phyloP scores from a whole-genome alignment of 53 echinoderm and acorn worm genomes.

The Holothuria leucospilota region DNA sequence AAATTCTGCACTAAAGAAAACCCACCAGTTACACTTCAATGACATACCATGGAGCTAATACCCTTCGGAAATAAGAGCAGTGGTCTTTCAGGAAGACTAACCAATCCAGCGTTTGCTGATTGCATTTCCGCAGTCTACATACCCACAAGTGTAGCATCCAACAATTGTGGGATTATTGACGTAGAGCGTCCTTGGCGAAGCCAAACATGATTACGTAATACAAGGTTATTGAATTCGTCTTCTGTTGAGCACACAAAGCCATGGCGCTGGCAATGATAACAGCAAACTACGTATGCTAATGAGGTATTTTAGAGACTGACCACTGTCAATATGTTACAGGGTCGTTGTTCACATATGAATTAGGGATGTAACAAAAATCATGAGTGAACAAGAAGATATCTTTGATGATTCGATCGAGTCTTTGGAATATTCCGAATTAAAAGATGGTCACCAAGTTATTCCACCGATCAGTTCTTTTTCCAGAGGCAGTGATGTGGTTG shows the following conservation, averaged over 20 bases:
- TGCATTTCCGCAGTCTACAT: too few species aligned
- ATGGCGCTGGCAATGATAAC: constrained; percentile 5
- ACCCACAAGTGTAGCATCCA: too few species aligned
- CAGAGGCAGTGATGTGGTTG: not conserved
- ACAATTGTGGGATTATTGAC: too few species aligned
- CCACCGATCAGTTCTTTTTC: constrained; percentile 66
- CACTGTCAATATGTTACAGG: not conserved
- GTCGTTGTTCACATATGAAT: not conserved
- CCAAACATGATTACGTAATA: constrained; percentile 45
- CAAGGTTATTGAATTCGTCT: constrained; percentile 35
- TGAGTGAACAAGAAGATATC: constrained; percentile 25
- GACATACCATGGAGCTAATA: too few species aligned
- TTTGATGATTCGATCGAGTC: constrained; percentile 22
- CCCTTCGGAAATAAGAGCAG: too few species aligned
- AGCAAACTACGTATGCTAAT: constrained; percentile 29
- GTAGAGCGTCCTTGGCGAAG: constrained; percentile 3
- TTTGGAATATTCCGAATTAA: constrained; percentile 9
- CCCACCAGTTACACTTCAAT: too few species aligned
- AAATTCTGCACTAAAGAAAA: too few species aligned
- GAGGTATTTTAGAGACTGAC: not conserved
- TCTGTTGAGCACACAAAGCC: constrained; percentile 10
- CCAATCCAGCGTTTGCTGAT: too few species aligned
- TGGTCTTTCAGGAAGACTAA: too few species aligned
- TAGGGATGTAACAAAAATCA: constrained; percentile 1
- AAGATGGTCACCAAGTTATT: constrained; percentile 36